Percentiles rank a stretch among this genome's conserved stretches.
phyloP scores from a whole-genome alignment of 35 echinoderm and acorn worm genomes.

The Apostichopus californicus region DNA sequence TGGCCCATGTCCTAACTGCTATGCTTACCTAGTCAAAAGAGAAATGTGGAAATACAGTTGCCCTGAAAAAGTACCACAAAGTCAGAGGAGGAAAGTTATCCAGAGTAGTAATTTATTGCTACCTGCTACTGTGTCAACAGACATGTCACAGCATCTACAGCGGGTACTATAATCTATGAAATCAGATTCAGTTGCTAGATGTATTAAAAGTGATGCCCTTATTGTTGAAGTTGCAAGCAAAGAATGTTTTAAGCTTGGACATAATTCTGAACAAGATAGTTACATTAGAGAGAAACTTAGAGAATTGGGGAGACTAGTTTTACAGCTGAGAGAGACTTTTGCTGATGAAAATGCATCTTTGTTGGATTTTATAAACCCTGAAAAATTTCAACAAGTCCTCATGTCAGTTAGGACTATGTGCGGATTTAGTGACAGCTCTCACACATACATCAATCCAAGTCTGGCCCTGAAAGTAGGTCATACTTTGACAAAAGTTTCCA shows the following conservation, averaged over 20 bases:
- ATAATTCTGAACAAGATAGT: constrained; percentile 54
- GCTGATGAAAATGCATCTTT: constrained; percentile 9
- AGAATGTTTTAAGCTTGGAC: constrained; percentile 59
- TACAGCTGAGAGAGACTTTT: constrained; percentile 33
- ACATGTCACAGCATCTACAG: constrained; percentile 31
- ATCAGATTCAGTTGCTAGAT: constrained; percentile 52
- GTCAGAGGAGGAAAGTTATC: neutral
- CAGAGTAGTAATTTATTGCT: constrained; percentile 41
- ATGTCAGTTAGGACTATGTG: neutral
- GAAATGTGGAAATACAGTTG: constrained; percentile 68
- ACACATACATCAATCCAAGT: constrained; percentile 27
- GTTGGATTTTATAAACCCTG: constrained; percentile 33
- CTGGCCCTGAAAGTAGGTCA: constrained; percentile 45
- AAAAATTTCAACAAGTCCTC: constrained; percentile 21
- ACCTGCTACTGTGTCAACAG: constrained; percentile 27
- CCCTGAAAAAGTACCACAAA: constrained; percentile 20
- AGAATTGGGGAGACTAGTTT: constrained; percentile 42
- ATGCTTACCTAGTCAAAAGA: constrained; percentile 53
- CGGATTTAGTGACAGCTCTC: constrained; percentile 12
- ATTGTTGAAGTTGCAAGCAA: constrained; percentile 40
- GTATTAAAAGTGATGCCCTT: constrained; percentile 63
- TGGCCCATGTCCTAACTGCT: constrained; percentile 68
- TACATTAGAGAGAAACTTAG: constrained; percentile 45
- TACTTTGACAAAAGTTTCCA: constrained; percentile 8
- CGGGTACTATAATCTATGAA: constrained; percentile 55